Evolutionary conservation across 1,140 invertebrate genomes (phyloP).

Genomic region (Caerostris darwini): DNA sequence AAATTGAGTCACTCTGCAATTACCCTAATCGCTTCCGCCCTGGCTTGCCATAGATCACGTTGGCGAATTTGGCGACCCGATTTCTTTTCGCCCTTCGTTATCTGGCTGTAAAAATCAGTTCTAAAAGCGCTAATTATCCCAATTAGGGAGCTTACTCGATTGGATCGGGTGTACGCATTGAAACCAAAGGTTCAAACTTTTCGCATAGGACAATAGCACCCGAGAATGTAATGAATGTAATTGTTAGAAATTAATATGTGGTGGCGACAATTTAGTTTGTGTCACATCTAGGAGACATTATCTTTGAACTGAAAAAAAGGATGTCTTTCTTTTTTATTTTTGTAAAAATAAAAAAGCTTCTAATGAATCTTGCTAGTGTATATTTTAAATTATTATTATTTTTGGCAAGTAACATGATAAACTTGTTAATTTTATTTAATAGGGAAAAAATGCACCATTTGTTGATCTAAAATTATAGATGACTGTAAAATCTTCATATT

Average conservation of each 20-base stretch:
- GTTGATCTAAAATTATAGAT: no score
- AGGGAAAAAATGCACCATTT: no score
- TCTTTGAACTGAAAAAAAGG: no score
- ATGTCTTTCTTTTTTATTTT: no score
- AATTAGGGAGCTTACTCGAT: conserved; percentile 32
- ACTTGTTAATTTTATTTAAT: no score
- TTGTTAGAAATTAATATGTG: neutral
- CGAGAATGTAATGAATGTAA: neutral
- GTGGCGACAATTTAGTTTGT: no score
- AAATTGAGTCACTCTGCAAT: neutral
- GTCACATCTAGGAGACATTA: no score
- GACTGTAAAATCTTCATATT: no score
- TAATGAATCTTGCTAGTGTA: no score
- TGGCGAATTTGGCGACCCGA: conserved; percentile 40
- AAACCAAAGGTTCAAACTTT: neutral
- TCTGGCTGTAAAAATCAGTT: conserved; percentile 32
- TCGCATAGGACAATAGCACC: conserved; percentile 3
- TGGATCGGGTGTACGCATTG: neutral
- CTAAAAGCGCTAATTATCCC: neutral
- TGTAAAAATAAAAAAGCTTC: no score
- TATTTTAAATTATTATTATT: no score
- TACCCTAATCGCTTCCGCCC: conserved; percentile 19
- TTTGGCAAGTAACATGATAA: no score
- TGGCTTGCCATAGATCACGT: neutral
- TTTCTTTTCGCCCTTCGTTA: conserved; percentile 11